These are phyloP conservation scores for Pseudomyrmex pallidus DNA, from an alignment of 1,140 invertebrate species.

Conservation along the genomic window DNA sequence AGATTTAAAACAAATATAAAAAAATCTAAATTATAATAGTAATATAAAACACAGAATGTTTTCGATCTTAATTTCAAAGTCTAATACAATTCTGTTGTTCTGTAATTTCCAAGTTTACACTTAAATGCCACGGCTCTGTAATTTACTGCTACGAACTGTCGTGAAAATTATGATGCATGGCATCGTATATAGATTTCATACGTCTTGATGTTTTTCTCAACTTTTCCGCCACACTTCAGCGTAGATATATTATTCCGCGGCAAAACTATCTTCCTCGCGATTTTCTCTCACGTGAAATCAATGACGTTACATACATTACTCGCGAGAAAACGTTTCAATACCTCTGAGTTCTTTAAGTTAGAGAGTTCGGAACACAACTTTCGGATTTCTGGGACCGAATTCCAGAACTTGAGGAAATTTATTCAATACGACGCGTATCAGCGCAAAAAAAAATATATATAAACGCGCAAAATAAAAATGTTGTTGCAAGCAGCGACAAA, in stretches of 20 bases:
- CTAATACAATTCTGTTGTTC: background rate
- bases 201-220: conserved; percentile 46
- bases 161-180: conserved; percentile 55
- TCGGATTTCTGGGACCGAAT: too few relatives aligned
- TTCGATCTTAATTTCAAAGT: conserved; percentile 23
- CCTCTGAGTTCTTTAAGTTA: too few relatives aligned
- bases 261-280: conserved; percentile 13
- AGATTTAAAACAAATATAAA: too few relatives aligned
- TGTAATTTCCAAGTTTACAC: conserved; percentile 17
- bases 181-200: conserved; percentile 30
- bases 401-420: too few relatives aligned
- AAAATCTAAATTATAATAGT: background rate
- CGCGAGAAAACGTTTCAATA: too few relatives aligned
- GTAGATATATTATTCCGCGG: conserved; percentile 43
- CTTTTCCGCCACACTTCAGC: conserved; percentile 52
- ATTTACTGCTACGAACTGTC: conserved; percentile 51
- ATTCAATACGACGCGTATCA: too few relatives aligned
- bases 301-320: background rate
- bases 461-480: conserved; percentile 38
- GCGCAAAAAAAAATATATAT: background rate
- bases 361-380: too few relatives aligned
- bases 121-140: conserved; percentile 31
- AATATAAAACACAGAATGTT: background rate
- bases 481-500: background rate
- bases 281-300: conserved; percentile 15